Conservation (phyloP, 2,797 vertebrate species). For the Vespertilio murinus region DNA sequence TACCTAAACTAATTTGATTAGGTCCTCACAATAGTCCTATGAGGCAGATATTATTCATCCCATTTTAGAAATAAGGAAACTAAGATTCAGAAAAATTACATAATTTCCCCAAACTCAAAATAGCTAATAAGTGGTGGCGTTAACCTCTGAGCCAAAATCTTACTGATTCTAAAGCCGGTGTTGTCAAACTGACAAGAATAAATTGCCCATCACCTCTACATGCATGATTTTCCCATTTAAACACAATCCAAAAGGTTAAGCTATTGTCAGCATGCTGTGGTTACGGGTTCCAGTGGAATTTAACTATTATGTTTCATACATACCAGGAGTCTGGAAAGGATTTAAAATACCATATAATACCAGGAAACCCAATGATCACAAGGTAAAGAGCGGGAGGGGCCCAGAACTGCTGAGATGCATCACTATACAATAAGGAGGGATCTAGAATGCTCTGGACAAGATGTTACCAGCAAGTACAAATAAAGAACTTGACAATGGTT, state of each 20-base stretch:
- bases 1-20: neutral
- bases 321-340: neutral
- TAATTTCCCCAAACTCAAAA: conserved; percentile 5
- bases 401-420: neutral
- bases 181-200: conserved; percentile 3
- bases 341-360: neutral
- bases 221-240: neutral
- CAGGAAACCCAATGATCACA: neutral
- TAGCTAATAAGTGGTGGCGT: neutral
- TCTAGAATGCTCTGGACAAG: neutral
- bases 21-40: neutral
- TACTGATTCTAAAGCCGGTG: conserved; percentile 7
- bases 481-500: neutral
- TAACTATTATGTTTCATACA: neutral
- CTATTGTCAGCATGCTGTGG: neutral
- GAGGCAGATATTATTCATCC: neutral
- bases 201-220: neutral
- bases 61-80: conserved; percentile 40
- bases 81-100: conserved; percentile 25
- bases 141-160: neutral
- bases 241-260: neutral
- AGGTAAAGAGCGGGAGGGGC: neutral
- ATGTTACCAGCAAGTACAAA: neutral
- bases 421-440: no score
- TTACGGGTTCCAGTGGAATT: neutral